A percentile compares a stretch with the other conserved stretches of the same genome.
These are phyloP conservation scores for Acleris laterana DNA, from an alignment of 2,888 invertebrate species.

Conservation along the genomic window DNA sequence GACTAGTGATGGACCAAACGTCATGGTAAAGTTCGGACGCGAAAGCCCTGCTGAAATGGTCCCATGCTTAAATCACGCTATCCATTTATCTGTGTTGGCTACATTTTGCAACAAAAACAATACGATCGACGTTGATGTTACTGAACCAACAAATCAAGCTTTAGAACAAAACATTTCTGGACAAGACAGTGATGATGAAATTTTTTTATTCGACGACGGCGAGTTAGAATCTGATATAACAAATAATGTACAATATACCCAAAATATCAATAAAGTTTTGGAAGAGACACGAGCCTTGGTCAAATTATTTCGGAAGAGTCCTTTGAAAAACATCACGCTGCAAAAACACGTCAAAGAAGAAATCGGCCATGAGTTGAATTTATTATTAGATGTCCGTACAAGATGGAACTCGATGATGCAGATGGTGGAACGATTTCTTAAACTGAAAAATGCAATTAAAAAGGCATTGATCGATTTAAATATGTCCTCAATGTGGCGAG, in stretches of 20 bases:
- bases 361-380: constrained; percentile 26
- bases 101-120: constrained; percentile 6
- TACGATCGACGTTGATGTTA: constrained; percentile 21
- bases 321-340: constrained; percentile 24
- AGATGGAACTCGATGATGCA: constrained; percentile 28
- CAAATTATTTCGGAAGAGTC: constrained; percentile 32
- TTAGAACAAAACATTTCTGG: constrained; percentile 34
- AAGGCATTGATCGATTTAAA: constrained; percentile 33
- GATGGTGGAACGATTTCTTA: constrained; percentile 29
- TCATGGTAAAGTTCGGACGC: constrained; percentile 34
- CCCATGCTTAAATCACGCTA: constrained; percentile 6
- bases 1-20: constrained; percentile 33
- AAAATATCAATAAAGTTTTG: constrained; percentile 18
- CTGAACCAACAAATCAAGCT: too few species aligned
- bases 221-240: constrained; percentile 19
- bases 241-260: constrained; percentile 13
- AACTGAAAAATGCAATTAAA: constrained; percentile 29
- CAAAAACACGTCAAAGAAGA: constrained; percentile 33
- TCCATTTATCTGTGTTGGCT: constrained; percentile 9
- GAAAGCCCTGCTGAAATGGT: constrained; percentile 18
- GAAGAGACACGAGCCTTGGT: constrained; percentile 5
- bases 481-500: constrained; percentile 26
- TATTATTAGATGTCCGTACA: constrained; percentile 28
- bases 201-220: constrained; percentile 39
- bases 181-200: constrained; percentile 37